These are phyloP conservation scores for Pandemis heparana DNA, from an alignment of 2,888 invertebrate genomes.

Conservation along the genomic window DNA sequence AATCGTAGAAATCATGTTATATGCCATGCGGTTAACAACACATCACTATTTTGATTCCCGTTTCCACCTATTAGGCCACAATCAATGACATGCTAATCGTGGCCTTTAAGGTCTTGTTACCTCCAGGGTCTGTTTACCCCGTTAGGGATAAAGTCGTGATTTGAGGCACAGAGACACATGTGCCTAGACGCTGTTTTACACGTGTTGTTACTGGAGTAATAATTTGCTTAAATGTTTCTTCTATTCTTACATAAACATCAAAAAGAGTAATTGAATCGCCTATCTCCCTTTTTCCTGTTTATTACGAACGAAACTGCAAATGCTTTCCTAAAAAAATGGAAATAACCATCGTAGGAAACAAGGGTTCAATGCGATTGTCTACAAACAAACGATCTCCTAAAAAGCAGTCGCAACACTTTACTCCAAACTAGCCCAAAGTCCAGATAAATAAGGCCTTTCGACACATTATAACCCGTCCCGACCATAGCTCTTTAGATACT, in stretches of 20 bases:
- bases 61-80: too few relatives aligned
- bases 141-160: too few relatives aligned
- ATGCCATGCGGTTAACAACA: too few relatives aligned
- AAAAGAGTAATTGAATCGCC: not conserved
- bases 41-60: too few relatives aligned
- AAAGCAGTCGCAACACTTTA: slow-evolving; percentile 27
- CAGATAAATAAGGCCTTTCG: slow-evolving; percentile 33
- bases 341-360: slow-evolving; percentile 29
- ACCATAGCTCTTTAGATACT: slow-evolving; percentile 24
- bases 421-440: slow-evolving; percentile 11
- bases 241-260: not conserved
- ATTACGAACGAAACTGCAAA: not conserved
- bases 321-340: slow-evolving; percentile 7
- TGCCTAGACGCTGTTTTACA: too few relatives aligned
- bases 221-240: too few relatives aligned
- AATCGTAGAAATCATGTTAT: too few relatives aligned
- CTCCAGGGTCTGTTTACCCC: too few relatives aligned
- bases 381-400: slow-evolving; percentile 37
- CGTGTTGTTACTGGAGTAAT: too few relatives aligned
- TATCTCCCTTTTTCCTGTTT: not conserved
- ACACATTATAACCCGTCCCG: slow-evolving; percentile 1
- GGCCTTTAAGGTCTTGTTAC: too few relatives aligned
- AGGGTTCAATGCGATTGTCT: slow-evolving; percentile 34
- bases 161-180: too few relatives aligned
- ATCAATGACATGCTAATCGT: too few relatives aligned